Evolutionary conservation across 2,113 vertebrate genomes (phyloP).

Genomic region (Chaetorhynchus papuensis): DNA sequence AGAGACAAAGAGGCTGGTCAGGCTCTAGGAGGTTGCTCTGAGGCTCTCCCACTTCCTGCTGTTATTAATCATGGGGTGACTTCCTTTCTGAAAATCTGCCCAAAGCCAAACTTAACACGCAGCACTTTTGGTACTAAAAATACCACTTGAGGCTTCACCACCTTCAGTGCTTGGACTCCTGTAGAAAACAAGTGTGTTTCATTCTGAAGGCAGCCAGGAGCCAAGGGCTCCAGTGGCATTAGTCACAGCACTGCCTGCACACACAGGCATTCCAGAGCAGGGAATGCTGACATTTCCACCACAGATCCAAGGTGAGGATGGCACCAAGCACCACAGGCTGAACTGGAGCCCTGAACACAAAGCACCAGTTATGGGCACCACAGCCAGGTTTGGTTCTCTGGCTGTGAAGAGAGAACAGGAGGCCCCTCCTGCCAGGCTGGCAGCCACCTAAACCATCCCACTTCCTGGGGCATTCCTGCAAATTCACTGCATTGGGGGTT

Average conservation of each 20-base stretch:
- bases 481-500: not conserved
- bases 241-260: not conserved
- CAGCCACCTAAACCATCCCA: not conserved
- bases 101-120: not conserved
- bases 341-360: not conserved
- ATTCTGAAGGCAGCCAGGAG: not conserved
- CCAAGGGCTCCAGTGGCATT: not conserved
- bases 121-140: not conserved
- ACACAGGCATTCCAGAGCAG: not conserved
- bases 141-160: not conserved
- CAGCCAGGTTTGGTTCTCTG: not conserved
- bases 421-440: not conserved
- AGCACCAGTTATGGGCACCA: not conserved
- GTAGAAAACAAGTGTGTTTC: not conserved
- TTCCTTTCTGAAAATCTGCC: slow-evolving; percentile 20
- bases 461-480: not conserved
- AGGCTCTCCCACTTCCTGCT: not conserved
- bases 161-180: not conserved
- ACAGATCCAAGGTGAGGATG: not conserved
- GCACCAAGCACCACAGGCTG: not conserved
- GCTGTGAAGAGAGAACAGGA: not conserved
- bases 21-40: not conserved
- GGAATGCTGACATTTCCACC: not conserved
- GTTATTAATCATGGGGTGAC: not conserved
- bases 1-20: not conserved